Conservation (phyloP, 2,797 vertebrate genomes). For the Margarornis squamiger region DNA sequence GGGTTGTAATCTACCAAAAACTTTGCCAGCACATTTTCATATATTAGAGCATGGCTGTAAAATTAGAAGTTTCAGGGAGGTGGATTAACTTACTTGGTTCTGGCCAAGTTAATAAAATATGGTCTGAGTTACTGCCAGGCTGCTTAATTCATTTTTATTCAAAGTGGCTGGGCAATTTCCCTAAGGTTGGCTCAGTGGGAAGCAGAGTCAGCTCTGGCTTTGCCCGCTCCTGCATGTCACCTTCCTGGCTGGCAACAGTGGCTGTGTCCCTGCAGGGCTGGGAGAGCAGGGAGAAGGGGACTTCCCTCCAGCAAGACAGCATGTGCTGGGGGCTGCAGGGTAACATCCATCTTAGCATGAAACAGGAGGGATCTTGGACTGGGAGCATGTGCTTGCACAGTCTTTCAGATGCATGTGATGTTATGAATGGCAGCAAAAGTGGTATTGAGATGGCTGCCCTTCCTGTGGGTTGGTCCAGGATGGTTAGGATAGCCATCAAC, state of each 20-base stretch:
- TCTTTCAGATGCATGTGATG: neutral
- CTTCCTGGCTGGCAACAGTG: neutral
- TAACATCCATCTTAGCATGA: no score
- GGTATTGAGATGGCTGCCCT: neutral
- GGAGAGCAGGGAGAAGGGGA: neutral
- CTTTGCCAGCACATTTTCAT: conserved; percentile 20
- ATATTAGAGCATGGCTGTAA: conserved; percentile 23
- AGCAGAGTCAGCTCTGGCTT: conserved; percentile 36
- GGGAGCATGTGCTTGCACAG: fast-evolving
- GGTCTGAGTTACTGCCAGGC: conserved; percentile 54
- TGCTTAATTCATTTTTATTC: conserved; percentile 61
- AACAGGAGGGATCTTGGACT: neutral
- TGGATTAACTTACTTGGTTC: conserved; percentile 32
- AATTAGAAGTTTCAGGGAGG: conserved; percentile 9
- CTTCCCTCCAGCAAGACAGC: neutral
- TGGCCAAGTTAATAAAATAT: conserved; percentile 63
- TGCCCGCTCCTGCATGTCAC: conserved; percentile 19
- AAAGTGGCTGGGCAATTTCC: conserved; percentile 49
- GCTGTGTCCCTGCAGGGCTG: neutral
- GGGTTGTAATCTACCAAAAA: neutral
- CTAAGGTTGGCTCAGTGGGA: conserved; percentile 11
- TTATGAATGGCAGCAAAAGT: neutral
- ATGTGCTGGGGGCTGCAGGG: fast-evolving
- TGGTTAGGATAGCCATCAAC: neutral
- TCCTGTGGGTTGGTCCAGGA: neutral